Conservation (phyloP, 2,797 vertebrate genomes). For the Tiaroga cobitis region DNA sequence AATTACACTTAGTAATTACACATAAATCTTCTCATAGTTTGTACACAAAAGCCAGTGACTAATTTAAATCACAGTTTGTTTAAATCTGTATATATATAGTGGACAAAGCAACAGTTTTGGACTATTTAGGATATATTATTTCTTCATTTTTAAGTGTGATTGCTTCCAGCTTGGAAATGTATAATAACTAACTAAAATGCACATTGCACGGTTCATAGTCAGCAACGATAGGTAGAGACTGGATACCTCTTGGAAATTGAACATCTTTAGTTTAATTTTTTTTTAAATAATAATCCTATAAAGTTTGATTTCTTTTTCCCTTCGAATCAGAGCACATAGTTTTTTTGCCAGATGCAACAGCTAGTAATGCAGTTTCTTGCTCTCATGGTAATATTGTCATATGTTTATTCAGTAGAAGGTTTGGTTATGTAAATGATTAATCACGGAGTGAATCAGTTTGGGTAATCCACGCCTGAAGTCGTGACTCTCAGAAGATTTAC, state of each 20-base stretch:
- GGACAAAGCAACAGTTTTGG: background rate
- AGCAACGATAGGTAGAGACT: background rate
- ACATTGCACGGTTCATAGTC: background rate
- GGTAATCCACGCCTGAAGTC: slow-evolving; percentile 39
- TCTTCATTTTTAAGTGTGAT: background rate
- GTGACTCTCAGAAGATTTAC: slow-evolving; percentile 43
- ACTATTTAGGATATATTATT: background rate
- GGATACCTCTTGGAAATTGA: background rate
- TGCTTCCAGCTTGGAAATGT: background rate
- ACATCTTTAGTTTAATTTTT: background rate
- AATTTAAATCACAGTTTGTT: background rate
- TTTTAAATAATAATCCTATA: background rate
- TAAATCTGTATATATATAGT: background rate
- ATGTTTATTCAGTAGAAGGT: slow-evolving; percentile 47
- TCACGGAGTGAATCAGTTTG: slow-evolving; percentile 46
- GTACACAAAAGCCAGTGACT: background rate
- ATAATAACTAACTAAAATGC: background rate
- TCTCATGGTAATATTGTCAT: slow-evolving; percentile 39
- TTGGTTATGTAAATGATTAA: slow-evolving; percentile 51
- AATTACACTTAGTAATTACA: background rate
- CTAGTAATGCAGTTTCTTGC: background rate
- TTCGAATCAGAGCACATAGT: background rate
- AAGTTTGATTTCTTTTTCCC: background rate
- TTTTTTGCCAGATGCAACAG: background rate
- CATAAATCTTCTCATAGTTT: background rate